A percentile compares a stretch with the other conserved stretches of the same genome.
These are phyloP conservation scores for Sebastes reedi DNA, from an alignment of 2,797 vertebrate species.

Conservation along the genomic window DNA sequence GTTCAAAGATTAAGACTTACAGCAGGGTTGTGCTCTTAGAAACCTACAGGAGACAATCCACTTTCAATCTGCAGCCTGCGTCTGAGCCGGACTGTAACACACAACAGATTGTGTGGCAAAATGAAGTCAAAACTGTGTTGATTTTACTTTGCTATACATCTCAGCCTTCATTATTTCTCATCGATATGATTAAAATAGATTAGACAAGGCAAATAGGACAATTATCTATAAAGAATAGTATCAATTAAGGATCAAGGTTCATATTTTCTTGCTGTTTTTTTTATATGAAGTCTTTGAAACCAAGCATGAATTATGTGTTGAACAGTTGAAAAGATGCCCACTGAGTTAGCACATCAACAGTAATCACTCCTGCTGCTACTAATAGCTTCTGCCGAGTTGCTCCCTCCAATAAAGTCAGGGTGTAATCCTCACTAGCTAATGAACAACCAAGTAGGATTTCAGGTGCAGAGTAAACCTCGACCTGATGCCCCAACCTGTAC, in stretches of 20 bases:
- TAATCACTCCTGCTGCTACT: conserved; percentile 59
- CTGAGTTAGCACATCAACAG: conserved; percentile 13
- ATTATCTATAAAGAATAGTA: not conserved
- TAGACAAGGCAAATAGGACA: not conserved
- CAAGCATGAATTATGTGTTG: not conserved
- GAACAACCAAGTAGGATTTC: conserved; percentile 70
- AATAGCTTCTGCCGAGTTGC: conserved; percentile 60
- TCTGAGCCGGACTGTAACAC: not conserved
- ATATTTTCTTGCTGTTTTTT: not conserved
- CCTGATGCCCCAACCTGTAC: conserved; percentile 42
- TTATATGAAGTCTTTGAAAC: not conserved
- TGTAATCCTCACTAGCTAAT: conserved; percentile 76
- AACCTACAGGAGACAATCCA: conserved; percentile 31
- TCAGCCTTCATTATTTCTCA: not conserved
- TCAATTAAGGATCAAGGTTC: not conserved
- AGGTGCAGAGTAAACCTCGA: conserved; percentile 56
- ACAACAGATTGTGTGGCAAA: not conserved
- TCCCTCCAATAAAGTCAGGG: conserved; percentile 57
- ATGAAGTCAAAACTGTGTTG: not conserved
- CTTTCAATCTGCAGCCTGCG: conserved; percentile 20
- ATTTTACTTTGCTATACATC: not conserved
- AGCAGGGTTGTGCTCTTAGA: conserved; percentile 1
- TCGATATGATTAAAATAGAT: not conserved
- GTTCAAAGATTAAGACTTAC: conserved; percentile 22
- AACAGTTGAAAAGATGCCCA: not conserved